Evolutionary conservation across 2,797 vertebrate species (phyloP).

Genomic region (Anabas testudineus): DNA sequence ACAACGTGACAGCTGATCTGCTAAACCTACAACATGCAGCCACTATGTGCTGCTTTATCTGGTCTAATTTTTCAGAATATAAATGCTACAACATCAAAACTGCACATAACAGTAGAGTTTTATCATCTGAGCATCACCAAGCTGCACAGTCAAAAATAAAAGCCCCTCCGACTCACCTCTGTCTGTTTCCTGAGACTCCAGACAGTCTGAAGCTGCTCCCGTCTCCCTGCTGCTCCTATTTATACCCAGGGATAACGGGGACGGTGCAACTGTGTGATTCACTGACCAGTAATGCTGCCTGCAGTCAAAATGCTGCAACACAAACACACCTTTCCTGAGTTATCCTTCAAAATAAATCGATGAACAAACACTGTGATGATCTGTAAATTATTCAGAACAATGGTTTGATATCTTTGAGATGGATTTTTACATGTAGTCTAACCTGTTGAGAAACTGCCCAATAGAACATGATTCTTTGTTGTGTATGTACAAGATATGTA

Average conservation of each 20-base stretch:
- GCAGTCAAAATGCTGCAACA: neutral
- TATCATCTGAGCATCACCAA: slow-evolving; percentile 16
- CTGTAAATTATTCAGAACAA: too few species aligned
- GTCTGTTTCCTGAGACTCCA: slow-evolving; percentile 50
- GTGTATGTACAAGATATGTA: too few species aligned
- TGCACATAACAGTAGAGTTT: neutral
- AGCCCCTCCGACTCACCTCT: slow-evolving; percentile 69
- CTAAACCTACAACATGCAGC: neutral
- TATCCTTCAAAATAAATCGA: slow-evolving; percentile 51
- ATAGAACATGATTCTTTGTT: too few species aligned
- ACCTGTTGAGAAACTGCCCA: too few species aligned
- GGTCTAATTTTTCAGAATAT: slow-evolving; percentile 1
- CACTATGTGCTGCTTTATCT: neutral
- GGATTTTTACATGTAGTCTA: too few species aligned
- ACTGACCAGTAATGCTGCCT: slow-evolving; percentile 45
- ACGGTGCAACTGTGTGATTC: slow-evolving; percentile 72
- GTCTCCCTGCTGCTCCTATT: slow-evolving; percentile 57
- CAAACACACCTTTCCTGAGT: neutral
- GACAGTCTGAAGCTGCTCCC: slow-evolving; percentile 53
- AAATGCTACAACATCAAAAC: neutral
- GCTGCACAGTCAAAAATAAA: slow-evolving; percentile 14
- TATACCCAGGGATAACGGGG: slow-evolving; percentile 72
- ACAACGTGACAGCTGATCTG: neutral
- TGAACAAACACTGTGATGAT: too few species aligned
- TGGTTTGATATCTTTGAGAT: too few species aligned